Percentiles rank a stretch among this genome's conserved stretches.
phyloP scores from a whole-genome alignment of 1,140 invertebrate genomes.

The Callitettix versicolor region DNA sequence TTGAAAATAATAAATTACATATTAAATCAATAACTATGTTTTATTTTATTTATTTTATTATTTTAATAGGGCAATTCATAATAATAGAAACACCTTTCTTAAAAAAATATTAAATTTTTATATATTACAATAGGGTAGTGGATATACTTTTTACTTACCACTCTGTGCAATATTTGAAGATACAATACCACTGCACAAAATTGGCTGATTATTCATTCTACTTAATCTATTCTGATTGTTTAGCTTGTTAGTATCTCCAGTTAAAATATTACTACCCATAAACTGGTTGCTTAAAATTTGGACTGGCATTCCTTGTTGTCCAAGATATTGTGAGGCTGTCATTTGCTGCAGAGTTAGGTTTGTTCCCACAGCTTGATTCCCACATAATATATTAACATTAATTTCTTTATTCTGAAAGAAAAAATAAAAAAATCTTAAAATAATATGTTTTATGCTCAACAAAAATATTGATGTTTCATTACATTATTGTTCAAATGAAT shows the following conservation, averaged over 20 bases:
- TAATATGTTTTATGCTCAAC: no score
- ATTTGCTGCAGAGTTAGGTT: conserved; percentile 16
- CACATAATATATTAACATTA: conserved; percentile 16
- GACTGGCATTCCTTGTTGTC: conserved; percentile 13
- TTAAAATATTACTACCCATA: conserved; percentile 6
- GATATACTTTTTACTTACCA: background rate
- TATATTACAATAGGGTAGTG: no score
- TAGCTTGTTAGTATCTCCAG: conserved; percentile 7
- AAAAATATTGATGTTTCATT: no score
- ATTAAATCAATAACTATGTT: no score
- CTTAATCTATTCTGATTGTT: conserved; percentile 10
- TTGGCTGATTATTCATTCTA: conserved; percentile 9
- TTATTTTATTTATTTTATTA: no score
- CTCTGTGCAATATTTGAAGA: conserved; percentile 1
- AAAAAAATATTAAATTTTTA: no score
- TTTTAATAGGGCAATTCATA: no score
- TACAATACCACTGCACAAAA: conserved; percentile 10
- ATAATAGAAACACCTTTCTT: no score
- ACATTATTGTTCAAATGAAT: no score
- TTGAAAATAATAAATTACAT: no score
- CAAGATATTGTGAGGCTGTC: conserved; percentile 17
- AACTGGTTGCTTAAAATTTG: conserved; percentile 16
- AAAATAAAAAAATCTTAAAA: no score
- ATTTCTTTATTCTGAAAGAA: conserved; percentile 21
- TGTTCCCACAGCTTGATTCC: background rate